Percentiles rank a stretch among this genome's conserved stretches.
phyloP scores from a whole-genome alignment of 2,888 invertebrate genomes.

The Leptinotarsa tumamoca region DNA sequence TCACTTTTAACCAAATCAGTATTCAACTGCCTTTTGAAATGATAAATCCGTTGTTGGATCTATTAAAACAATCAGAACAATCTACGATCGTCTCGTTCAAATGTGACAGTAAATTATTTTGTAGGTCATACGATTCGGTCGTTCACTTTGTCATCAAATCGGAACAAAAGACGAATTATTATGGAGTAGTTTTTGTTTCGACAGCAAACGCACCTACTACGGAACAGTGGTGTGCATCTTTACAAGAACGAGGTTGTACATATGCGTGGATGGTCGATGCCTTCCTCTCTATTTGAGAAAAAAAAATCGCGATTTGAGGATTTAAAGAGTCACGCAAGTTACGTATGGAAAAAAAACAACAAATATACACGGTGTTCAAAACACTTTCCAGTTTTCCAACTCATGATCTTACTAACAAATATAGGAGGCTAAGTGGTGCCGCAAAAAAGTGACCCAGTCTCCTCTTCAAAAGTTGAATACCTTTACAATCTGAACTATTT shows the following conservation, averaged over 20 bases:
- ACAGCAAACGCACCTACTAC: constrained; percentile 30
- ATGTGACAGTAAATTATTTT: constrained; percentile 34
- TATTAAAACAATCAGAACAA: constrained; percentile 18
- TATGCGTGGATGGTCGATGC: too few species aligned
- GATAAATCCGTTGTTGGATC: constrained; percentile 2
- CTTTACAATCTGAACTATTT: too few species aligned
- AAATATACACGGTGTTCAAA: too few species aligned
- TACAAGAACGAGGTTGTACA: neutral
- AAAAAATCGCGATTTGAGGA: too few species aligned
- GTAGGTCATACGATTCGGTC: constrained; percentile 50
- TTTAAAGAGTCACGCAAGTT: too few species aligned
- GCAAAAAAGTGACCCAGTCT: too few species aligned
- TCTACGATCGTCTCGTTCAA: constrained; percentile 22
- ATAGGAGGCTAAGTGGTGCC: too few species aligned
- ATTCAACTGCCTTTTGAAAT: neutral
- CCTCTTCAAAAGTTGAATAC: too few species aligned
- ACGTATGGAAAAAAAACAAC: too few species aligned
- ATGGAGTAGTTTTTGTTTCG: constrained; percentile 30
- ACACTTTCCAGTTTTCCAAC: too few species aligned
- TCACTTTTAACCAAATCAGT: neutral
- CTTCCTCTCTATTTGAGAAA: too few species aligned
- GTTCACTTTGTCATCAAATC: constrained; percentile 46
- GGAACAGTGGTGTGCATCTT: constrained; percentile 4
- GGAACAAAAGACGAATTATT: constrained; percentile 39
- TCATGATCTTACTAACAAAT: too few species aligned